A percentile compares a stretch with the other conserved stretches of the same genome.
Conservation (phyloP, 1,140 invertebrate species). For the Diachasmimorpha longicaudata region DNA sequence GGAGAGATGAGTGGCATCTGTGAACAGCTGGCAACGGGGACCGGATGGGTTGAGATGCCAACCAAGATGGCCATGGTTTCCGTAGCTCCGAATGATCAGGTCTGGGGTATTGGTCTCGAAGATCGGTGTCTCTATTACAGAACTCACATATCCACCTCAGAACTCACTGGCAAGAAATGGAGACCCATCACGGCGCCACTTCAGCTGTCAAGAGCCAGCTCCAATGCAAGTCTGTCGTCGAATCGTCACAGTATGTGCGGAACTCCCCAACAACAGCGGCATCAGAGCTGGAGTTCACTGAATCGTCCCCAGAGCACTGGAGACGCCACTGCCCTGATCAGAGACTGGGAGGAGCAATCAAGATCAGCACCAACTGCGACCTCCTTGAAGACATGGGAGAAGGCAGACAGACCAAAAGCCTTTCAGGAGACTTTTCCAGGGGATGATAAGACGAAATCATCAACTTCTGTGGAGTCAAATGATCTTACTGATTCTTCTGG, state of each 20-base stretch:
- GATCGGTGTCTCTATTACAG: conserved; percentile 81
- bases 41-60: conserved; percentile 84
- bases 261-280: conserved; percentile 54
- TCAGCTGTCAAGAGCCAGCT: conserved; percentile 80
- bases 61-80: conserved; percentile 83
- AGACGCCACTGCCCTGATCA: conserved; percentile 53
- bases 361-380: conserved; percentile 66
- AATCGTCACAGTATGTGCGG: conserved; percentile 64
- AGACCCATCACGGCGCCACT: conserved; percentile 75
- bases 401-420: conserved; percentile 35
- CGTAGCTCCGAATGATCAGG: conserved; percentile 87
- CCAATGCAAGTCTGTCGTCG: conserved; percentile 68
- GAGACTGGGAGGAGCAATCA: conserved; percentile 68
- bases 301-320: conserved; percentile 41
- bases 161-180: conserved; percentile 89
- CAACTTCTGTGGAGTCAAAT: conserved; percentile 46
- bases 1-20: conserved; percentile 72
- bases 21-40: conserved; percentile 75
- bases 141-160: conserved; percentile 75
- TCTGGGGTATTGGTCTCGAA: conserved; percentile 73
- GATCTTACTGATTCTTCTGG: conserved; percentile 53
- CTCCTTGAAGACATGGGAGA: conserved; percentile 58
- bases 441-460: conserved; percentile 34
- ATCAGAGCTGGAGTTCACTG: conserved; percentile 61
- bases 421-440: background rate